Base-by-base conservation (phyloP, 2,113 vertebrate genomes). In the Apteryx owenii region DNA sequence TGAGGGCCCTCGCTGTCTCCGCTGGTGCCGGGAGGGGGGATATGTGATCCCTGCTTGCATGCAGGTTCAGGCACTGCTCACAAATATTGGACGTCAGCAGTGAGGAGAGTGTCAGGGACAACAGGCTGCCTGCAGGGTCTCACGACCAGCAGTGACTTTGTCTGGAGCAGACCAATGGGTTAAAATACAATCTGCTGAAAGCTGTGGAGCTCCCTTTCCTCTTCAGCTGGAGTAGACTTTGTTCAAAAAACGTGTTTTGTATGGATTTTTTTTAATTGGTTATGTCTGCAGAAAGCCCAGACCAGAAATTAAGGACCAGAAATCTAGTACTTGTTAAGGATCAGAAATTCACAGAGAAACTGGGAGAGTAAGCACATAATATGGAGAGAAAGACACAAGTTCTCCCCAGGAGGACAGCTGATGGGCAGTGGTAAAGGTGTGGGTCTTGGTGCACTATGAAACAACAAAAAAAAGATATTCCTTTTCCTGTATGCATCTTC, bases 181-280 rank as follows among this genome's bases (percentile, higher is more conserved):
- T 19, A 48, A 48, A 48, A 18, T 8, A 48, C 46, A 48, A 48
- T 19, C 44, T 17, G 9, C 46, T 48, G 18, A 48, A 31, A 25
- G 65, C 38, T 9, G 18, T 7, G 5, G 72, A 53, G 58, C 36
- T 71, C 18, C 46, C 51, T 19, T 48, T 48, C 19, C 46, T 19
- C 44, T 25, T 2, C 66, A 22, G 50, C n/a, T 36, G 71, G 5
- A 44, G 22, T n/a, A 29, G 73, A 60, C 10, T 40, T 33, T 2
- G 3, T 0, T 62, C 5, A 1, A 6, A 65, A 23, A 36, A 7
- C 0, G 2, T 2, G 19, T 10, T 7, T 26, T 4, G 3, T 2
- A 1, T 1, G 2, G 20, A 0, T 26, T 75, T 16, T 72, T 7
- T 58, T 0, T 0, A 12, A 29, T 15, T 16, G 6, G 21, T 2